Evolutionary conservation across 2,888 invertebrate species (phyloP).

Genomic region (Dioctria rufipes): DNA sequence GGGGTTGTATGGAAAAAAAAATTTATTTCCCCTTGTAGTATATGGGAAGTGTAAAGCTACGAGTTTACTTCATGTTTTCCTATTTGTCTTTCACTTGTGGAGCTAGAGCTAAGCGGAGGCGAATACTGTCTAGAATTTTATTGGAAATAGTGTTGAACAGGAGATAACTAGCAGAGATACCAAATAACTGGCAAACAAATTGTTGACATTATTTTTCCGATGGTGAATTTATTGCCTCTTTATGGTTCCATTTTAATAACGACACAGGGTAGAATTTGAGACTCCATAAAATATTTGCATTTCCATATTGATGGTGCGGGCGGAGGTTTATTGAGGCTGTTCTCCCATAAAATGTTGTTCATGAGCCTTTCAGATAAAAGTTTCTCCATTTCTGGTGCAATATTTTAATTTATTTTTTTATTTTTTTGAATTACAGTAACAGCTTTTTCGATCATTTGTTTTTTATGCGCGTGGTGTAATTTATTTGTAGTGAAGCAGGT

Average conservation of each 20-base stretch:
- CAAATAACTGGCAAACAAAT: constrained; percentile 43
- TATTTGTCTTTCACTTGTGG: constrained; percentile 22
- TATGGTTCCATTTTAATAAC: constrained; percentile 17
- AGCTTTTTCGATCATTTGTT: too few relatives aligned
- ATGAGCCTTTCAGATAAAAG: too few relatives aligned
- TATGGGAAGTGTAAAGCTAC: not conserved
- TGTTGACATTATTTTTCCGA: constrained; percentile 38
- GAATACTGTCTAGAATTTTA: constrained; percentile 28
- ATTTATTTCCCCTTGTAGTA: constrained; percentile 12
- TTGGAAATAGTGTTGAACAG: constrained; percentile 47
- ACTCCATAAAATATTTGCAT: constrained; percentile 6
- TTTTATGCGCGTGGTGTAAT: too few relatives aligned
- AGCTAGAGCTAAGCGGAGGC: not conserved
- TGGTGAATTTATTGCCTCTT: constrained; percentile 22
- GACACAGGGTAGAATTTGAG: not conserved
- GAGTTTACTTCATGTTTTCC: constrained; percentile 5
- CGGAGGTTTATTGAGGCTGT: too few relatives aligned
- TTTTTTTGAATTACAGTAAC: too few relatives aligned
- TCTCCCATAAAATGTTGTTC: too few relatives aligned
- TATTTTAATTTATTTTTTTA: too few relatives aligned
- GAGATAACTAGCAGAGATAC: constrained; percentile 28
- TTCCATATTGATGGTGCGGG: not conserved
- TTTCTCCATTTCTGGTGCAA: too few relatives aligned
- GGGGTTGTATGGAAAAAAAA: not conserved
- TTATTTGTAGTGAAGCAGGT: too few relatives aligned